A percentile compares a stretch with the other conserved stretches of the same genome.
Evolutionary conservation across 1,140 invertebrate genomes (phyloP).

Genomic region (Cotesia typhae): DNA sequence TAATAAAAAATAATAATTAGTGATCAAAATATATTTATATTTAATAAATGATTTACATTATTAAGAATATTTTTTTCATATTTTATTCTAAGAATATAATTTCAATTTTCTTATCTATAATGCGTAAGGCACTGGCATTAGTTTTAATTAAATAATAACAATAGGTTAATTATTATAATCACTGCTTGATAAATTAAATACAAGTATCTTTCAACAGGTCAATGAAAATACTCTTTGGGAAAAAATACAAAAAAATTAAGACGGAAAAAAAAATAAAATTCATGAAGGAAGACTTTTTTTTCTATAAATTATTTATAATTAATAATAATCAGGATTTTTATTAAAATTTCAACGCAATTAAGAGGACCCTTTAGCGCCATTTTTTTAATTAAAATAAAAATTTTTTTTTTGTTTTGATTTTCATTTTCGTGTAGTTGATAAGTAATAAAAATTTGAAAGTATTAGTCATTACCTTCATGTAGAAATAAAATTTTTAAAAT

Average conservation of each 20-base stretch:
- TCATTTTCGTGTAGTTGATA: too few species aligned
- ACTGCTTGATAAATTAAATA: not conserved
- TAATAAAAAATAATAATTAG: not conserved
- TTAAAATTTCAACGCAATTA: too few species aligned
- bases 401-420: too few species aligned
- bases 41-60: not conserved
- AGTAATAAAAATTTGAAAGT: too few species aligned
- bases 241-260: conserved; percentile 11
- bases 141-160: not conserved
- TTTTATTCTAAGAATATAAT: not conserved
- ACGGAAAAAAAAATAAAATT: conserved; percentile 4
- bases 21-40: not conserved
- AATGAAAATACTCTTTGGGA: conserved; percentile 19
- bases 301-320: not conserved
- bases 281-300: not conserved
- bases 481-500: too few species aligned
- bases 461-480: too few species aligned
- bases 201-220: not conserved
- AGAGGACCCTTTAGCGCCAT: too few species aligned
- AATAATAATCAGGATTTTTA: too few species aligned
- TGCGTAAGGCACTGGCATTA: conserved; percentile 16
- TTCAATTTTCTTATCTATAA: conserved; percentile 5
- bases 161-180: not conserved
- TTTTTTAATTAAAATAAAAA: too few species aligned
- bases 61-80: not conserved